Base-by-base conservation (phyloP, 64 coral and sea anemone species). In the Platygyra sinensis region DNA sequence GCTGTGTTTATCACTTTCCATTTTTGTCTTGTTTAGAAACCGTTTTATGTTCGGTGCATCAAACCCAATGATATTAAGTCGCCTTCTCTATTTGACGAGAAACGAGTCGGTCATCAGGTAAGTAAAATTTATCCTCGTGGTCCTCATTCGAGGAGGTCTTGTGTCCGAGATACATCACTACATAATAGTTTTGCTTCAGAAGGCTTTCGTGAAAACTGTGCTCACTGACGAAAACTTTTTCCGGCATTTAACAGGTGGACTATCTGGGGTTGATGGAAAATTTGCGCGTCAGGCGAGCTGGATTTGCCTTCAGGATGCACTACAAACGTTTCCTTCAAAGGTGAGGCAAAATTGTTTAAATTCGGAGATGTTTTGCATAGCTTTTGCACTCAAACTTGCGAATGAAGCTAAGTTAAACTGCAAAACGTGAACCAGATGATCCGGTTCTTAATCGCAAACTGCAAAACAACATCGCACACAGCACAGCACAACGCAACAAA, bases 41-140 rank as follows among this genome's bases (percentile, higher is more conserved):
- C 97, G 4, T 95, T 96, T 63, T 99, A 99, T 33, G 97, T 99
- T 11, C 91, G 97, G 61, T 99, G 97, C 39, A 93, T 99, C 85
- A 99, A 99, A 67, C 97, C 97, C 10, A 99, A 99, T 54, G 97
- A 99, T 61, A 84, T 95, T 49, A 99, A 99, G 76, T 99, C 97
- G 16, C 75, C 97, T 3, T 75, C 92, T 57, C 71, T 89, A 75
- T 96, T 99, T 33, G 92, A 99, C 59, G 97, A 99, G 33, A 80
- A 91, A 55, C 74, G 94, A 24, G 92, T 99, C 24, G 91, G 85
- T 51, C 94, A 96, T 76, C 97, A 99, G 94, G 97, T 99, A 72
- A 73, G 72, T 83, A 8, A 69, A 10, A n/a, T 27, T 1, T 28
- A 25, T 11, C 22, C 2, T 69, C 8, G 29, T 11, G 12, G 11